Conservation (phyloP, 2,113 vertebrate genomes). For the Ranitomeya imitator region DNA sequence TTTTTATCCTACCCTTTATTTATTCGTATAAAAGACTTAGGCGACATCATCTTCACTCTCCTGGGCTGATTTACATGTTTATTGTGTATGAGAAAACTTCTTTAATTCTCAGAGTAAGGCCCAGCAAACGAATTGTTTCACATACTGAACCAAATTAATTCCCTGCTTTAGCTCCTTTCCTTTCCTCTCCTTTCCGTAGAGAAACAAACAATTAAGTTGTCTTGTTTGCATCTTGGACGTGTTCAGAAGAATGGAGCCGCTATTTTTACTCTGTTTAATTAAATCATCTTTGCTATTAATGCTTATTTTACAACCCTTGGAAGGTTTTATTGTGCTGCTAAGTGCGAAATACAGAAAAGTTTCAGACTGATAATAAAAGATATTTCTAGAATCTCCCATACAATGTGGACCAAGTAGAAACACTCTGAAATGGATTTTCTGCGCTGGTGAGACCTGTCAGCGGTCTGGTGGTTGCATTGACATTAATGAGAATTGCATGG, state of each 20-base stretch:
- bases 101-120: constrained; percentile 70
- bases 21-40: neutral
- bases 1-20: constrained; percentile 15
- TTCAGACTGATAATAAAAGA: neutral
- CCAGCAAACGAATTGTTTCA: constrained; percentile 69
- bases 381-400: constrained; percentile 2
- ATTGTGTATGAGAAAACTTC: constrained; percentile 67
- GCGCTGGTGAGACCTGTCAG: constrained; percentile 19
- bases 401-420: constrained; percentile 7
- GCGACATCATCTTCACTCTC: constrained; percentile 40
- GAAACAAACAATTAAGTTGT: constrained; percentile 69
- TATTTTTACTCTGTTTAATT: constrained; percentile 60
- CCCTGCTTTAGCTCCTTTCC: constrained; percentile 66
- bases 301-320: constrained; percentile 35
- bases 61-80: constrained; percentile 65
- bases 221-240: constrained; percentile 66
- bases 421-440: neutral
- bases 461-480: neutral
- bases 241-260: constrained; percentile 59
- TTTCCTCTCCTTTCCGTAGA: constrained; percentile 67
- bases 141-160: constrained; percentile 68
- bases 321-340: constrained; percentile 4
- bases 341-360: neutral
- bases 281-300: constrained; percentile 62
- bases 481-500: neutral